Base-by-base conservation (phyloP, 2,113 vertebrate genomes). In the Crotalus helleri region DNA sequence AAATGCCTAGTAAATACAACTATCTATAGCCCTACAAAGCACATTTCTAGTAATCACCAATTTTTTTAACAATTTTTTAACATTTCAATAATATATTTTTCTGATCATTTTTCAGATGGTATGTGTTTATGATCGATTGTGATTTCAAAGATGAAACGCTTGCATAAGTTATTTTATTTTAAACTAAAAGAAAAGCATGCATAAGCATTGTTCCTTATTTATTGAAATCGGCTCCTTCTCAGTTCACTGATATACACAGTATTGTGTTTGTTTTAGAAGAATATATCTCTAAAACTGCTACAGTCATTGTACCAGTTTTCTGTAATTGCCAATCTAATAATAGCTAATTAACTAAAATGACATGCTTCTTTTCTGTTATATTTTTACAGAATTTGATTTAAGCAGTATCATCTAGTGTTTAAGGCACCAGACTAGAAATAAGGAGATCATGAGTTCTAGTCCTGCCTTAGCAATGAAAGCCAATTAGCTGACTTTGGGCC, bases 161-260 rank as follows among this genome's bases (percentile, higher is more conserved):
- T 96, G 93, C 97, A 95, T 95, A 95, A 96, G 96, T 95, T 95
- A 88, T 94, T 94, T 95, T 90, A 97, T 91, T 93, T 96, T 95
- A 93, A 94, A 91, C 59, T 96, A 94, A 94, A 90, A 97, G 92
- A 96, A 96, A 95, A 96, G 95, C 95, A 81, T 88, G 55, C 95
- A 96, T 94, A 96, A 95, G 96, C 96, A 95, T 97, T 95, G 95
- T 94, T 95, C 95, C 97, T 44, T 96, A 95, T 97, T 96, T 97
- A 91, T 95, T 96, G 94, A 94, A 97, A 97, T 91, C 93, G 61
- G 64, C 89, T 95, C 94, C 90, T 74, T 94, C 92, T 94, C 59
- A 94, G 93, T 90, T 97, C 97, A 96, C 94, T 96, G 96, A 96
- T 94, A 94, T 89, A 94, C 92, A 61, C 93, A 51, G 8, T 95